A percentile compares a stretch with the other conserved stretches of the same genome.
phyloP scores from a whole-genome alignment of 2,888 invertebrate species.

The Lordiphosa andalusiaca region DNA sequence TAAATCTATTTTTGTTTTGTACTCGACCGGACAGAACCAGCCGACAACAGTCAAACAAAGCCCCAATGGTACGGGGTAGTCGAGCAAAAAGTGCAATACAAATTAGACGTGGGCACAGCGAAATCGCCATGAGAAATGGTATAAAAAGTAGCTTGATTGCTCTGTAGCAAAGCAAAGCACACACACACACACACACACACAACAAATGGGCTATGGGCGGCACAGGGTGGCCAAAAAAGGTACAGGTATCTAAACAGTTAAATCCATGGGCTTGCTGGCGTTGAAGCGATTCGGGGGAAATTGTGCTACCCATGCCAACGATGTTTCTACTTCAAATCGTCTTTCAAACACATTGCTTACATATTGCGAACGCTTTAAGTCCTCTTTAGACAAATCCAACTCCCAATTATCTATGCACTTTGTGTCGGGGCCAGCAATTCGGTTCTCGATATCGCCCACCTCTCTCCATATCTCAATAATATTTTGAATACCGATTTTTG shows the following conservation, averaged over 20 bases:
- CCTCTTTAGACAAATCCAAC: not conserved
- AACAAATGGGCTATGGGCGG: too few relatives aligned
- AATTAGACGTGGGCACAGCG: conserved; percentile 52
- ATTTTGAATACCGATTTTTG: conserved; percentile 36
- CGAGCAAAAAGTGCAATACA: conserved; percentile 48
- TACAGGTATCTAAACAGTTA: too few relatives aligned
- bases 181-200: conserved; percentile 16
- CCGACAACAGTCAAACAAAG: conserved; percentile 31
- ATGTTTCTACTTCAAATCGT: too few relatives aligned
- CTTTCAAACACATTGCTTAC: too few relatives aligned
- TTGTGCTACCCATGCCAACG: too few relatives aligned
- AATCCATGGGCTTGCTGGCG: too few relatives aligned
- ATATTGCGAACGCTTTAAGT: too few relatives aligned
- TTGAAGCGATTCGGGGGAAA: too few relatives aligned
- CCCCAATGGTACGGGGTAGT: conserved; percentile 1
- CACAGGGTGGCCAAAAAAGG: too few relatives aligned
- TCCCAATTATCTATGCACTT: not conserved
- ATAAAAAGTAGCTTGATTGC: conserved; percentile 56
- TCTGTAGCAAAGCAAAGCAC: conserved; percentile 12
- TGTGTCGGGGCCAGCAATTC: not conserved
- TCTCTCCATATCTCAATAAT: conserved; percentile 22
- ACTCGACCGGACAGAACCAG: conserved; percentile 41
- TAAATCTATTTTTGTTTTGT: conserved; percentile 70
- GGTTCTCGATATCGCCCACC: not conserved
- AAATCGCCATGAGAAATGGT: conserved; percentile 33